Evolutionary conservation across 2,113 vertebrate species (phyloP), one percentile per base, ranked within the genome.

Genomic region (human (Homo sapiens)): DNA sequence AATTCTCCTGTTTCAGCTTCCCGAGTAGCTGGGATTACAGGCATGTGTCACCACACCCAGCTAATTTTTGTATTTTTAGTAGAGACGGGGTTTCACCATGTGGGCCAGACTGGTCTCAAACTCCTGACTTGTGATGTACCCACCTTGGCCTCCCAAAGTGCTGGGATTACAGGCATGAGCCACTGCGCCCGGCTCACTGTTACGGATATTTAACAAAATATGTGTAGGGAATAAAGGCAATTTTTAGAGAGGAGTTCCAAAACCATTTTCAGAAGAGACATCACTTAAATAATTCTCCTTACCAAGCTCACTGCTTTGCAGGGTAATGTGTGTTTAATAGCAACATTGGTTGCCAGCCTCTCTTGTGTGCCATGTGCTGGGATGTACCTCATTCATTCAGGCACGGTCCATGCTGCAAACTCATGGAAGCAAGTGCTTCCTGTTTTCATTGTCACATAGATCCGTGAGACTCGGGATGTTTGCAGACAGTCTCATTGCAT

Each of bases 371-470:
- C 3, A 0, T 38, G 43, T 40, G 76, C 52, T 12, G 13, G 48
- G 78, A 4, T 13, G 3, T 1, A 0, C 1, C 57, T 14, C 7
- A 1, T 2, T 52, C n/a, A 2, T 9, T 35, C 9, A 18, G 30
- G 8, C 13, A 13, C 1, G 3, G 5, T 6, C 8, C 22, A 0
- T 2, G 1, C 32, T 4, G 8, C 12, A 13, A 12, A 25, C 45
- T 17, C 27, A 0, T 0, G 5, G 14, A n/a, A 35, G 48, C 3
- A 3, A 7, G 9, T 43, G 2, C 61, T 13, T 40, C 2, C 61
- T 13, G 4, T 14, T 25, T 43, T 16, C 17, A 0, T 0, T 3
- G 5, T 12, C n/a, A 1, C 1, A 0, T 6, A 7, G 12, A 14
- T 2, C 5, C 25, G 0, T 0, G 1, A 2, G 6, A 32, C 43